These are phyloP conservation scores for Sebastes itinus DNA, from an alignment of 2,797 vertebrate species.

Conservation along the genomic window DNA sequence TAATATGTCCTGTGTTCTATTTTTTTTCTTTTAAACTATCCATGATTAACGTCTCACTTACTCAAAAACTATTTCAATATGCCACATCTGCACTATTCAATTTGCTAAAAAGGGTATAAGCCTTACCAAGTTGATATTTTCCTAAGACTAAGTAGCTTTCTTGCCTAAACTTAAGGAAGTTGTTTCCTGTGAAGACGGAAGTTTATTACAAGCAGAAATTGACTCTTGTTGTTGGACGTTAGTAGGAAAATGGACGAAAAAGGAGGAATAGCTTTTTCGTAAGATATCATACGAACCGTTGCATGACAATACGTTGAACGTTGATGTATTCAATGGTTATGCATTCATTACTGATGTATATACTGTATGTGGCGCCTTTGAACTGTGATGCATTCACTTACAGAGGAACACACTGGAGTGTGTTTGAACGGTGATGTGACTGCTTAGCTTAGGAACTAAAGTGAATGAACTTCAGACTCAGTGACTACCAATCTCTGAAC, in stretches of 20 bases:
- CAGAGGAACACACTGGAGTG: background rate
- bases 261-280: no score
- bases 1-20: background rate
- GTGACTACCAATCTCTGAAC: background rate
- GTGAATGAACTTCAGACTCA: background rate
- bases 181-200: no score
- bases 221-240: no score
- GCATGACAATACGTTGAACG: no score
- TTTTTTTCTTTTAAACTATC: background rate
- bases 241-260: no score
- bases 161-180: no score
- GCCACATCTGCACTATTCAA: background rate
- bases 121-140: no score
- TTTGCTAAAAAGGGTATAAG: background rate
- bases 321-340: background rate
- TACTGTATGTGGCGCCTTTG: background rate
- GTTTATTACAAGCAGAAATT: no score
- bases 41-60: background rate
- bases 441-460: background rate
- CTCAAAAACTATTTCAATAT: background rate
- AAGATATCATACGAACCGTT: no score
- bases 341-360: background rate
- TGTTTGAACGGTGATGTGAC: background rate
- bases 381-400: background rate
- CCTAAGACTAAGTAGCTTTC: no score